These are phyloP conservation scores for Craterocephalus amniculus DNA, from an alignment of 2,797 vertebrate species.

Conservation along the genomic window DNA sequence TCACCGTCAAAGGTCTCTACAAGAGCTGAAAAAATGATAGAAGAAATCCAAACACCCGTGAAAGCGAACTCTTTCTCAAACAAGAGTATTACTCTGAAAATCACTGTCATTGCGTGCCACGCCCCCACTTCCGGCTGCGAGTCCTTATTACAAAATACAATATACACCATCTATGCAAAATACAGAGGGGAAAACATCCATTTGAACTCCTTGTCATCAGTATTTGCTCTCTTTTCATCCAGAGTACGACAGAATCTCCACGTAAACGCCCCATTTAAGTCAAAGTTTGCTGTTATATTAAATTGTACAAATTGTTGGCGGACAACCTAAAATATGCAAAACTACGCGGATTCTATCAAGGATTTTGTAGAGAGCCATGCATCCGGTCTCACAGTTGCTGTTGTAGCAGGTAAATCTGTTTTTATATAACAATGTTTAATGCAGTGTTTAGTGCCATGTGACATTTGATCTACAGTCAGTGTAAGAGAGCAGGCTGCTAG, in stretches of 20 bases:
- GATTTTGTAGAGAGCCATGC: slow-evolving; percentile 59
- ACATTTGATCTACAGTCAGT: neutral
- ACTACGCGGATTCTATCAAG: slow-evolving; percentile 46
- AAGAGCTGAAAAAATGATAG: neutral
- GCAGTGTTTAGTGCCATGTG: neutral
- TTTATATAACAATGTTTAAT: neutral
- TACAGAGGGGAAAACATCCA: neutral
- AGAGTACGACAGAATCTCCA: accelerated
- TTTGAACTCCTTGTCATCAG: neutral
- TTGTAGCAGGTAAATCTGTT: slow-evolving; percentile 67
- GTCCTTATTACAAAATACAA: neutral
- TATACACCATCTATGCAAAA: neutral
- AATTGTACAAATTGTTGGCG: neutral
- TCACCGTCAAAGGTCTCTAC: neutral
- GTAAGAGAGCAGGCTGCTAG: accelerated
- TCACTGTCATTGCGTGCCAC: accelerated
- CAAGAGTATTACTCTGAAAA: slow-evolving; percentile 56
- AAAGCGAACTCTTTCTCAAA: neutral
- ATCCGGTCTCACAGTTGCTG: slow-evolving; percentile 38
- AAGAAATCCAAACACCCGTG: neutral
- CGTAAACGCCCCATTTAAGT: too few species aligned
- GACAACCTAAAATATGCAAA: slow-evolving; percentile 56
- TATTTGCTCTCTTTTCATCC: neutral
- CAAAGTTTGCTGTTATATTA: neutral
- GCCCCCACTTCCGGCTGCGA: neutral